phyloP scores from a whole-genome alignment of 2,797 vertebrate species.

The Tangara arthus region DNA sequence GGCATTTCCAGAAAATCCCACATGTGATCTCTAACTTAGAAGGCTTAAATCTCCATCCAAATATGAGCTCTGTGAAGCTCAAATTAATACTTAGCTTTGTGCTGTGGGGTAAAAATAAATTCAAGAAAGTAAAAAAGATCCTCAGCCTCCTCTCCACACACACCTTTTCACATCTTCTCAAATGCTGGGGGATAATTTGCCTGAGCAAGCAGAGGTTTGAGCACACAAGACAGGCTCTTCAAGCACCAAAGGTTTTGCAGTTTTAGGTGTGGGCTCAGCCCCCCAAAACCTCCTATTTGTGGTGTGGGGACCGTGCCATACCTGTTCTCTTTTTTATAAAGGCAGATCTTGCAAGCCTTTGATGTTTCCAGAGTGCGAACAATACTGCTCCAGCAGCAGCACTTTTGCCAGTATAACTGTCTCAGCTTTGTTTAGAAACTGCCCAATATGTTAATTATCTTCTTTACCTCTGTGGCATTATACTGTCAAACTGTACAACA shows the following conservation, averaged over 20 bases:
- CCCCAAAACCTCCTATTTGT: not conserved
- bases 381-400: not conserved
- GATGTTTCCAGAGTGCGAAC: conserved; percentile 21
- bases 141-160: not conserved
- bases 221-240: fast-evolving
- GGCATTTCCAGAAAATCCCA: conserved; percentile 33
- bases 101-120: not conserved
- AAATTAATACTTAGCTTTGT: not conserved
- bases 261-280: not conserved
- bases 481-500: conserved; percentile 85
- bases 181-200: not conserved
- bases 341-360: not conserved
- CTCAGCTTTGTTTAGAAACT: conserved; percentile 77
- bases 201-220: not conserved
- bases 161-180: not conserved
- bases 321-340: not conserved
- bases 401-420: conserved; percentile 38
- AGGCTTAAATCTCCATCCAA: not conserved
- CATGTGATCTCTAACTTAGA: not conserved
- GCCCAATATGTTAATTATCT: conserved; percentile 86
- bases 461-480: conserved; percentile 82
- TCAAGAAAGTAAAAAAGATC: not conserved
- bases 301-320: not conserved
- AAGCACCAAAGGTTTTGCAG: not conserved
- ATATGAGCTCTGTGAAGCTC: not conserved